These are phyloP conservation scores for Gadus chalcogrammus DNA, from an alignment of 2,113 vertebrate genomes.

Conservation along the genomic window DNA sequence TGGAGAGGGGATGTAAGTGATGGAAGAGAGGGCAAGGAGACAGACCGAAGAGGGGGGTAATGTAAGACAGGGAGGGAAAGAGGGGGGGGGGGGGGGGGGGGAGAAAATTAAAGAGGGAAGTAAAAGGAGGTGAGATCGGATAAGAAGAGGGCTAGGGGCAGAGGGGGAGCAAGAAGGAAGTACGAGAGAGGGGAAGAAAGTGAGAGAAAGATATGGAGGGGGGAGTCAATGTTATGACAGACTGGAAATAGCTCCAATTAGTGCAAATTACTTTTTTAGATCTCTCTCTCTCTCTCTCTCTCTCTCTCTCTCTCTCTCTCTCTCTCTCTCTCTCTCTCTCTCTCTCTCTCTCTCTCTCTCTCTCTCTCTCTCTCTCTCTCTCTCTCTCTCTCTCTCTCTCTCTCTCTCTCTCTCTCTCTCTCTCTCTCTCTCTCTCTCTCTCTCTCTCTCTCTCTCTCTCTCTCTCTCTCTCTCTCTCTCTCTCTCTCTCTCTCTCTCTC, in stretches of 20 bases:
- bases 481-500: conserved; percentile 24
- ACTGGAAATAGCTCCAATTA: conserved; percentile 71
- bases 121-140: neutral
- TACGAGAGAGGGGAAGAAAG: neutral
- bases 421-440: conserved; percentile 15
- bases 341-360: neutral
- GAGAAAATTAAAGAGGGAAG: neutral
- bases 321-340: neutral
- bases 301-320: neutral
- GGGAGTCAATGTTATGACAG: conserved; percentile 54
- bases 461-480: conserved; percentile 42
- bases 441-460: conserved; percentile 42
- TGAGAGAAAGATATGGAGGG: neutral
- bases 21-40: conserved; percentile 49
- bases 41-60: conserved; percentile 37
- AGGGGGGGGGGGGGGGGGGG: neutral
- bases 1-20: neutral
- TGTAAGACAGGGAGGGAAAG: conserved; percentile 32
- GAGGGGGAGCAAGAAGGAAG: neutral
- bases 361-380: neutral
- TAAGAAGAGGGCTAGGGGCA: neutral
- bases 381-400: neutral
- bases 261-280: conserved; percentile 49
- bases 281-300: conserved; percentile 24
- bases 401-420: neutral